phyloP scores from a whole-genome alignment of 1,140 invertebrate genomes.

The Ridgeia piscesae region DNA sequence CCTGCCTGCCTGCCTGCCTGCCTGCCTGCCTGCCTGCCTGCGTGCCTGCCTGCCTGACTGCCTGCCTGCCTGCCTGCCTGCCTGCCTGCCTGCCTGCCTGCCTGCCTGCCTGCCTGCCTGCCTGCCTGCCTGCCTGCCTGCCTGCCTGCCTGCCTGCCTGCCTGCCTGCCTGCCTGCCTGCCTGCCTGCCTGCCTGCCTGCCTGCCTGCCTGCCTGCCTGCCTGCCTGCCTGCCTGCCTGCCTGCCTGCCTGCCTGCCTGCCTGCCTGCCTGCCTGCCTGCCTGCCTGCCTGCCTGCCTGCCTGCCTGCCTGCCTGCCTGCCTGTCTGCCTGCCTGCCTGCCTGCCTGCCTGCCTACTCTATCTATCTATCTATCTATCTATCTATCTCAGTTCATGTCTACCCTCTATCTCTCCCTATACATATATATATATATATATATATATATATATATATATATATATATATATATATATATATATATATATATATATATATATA shows the following conservation, averaged over 20 bases:
- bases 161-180: neutral
- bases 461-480: too few species aligned
- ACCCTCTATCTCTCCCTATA: conserved; percentile 26
- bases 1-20: conserved; percentile 16
- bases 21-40: neutral
- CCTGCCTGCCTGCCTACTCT: conserved; percentile 2
- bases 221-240: conserved; percentile 1
- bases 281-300: conserved; percentile 1
- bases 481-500: too few species aligned
- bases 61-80: neutral
- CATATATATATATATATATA: too few species aligned
- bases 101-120: conserved; percentile 9
- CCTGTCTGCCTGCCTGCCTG: too few species aligned
- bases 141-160: conserved; percentile 8
- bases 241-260: conserved; percentile 1
- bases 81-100: neutral
- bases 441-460: too few species aligned
- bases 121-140: conserved; percentile 11
- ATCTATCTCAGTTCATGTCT: neutral
- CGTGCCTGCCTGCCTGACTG: neutral
- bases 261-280: conserved; percentile 1
- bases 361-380: conserved; percentile 34
- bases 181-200: neutral
- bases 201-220: conserved; percentile 1
- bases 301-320: neutral